phyloP scores from a whole-genome alignment of 64 coral and sea anemone species.

The Montipora foliosa region DNA sequence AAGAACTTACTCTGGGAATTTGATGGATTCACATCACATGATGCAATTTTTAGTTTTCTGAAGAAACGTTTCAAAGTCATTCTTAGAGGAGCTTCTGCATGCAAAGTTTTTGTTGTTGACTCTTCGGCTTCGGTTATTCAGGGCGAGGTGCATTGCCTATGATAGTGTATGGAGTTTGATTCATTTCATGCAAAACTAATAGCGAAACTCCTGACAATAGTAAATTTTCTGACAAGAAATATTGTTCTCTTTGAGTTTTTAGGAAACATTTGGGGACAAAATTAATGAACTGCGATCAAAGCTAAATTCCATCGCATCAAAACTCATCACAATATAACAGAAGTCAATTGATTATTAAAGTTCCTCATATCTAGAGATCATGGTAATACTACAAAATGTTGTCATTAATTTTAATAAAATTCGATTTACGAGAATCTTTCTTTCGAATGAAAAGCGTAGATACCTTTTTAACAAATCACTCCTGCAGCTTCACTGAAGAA shows the following conservation, averaged over 20 bases:
- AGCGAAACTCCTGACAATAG: not conserved
- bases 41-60: no score
- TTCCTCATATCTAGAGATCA: not conserved
- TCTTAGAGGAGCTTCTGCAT: no score
- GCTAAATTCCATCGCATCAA: not conserved
- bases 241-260: not conserved
- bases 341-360: not conserved
- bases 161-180: not conserved
- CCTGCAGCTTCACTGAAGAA: no score
- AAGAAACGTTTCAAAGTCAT: no score
- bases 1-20: no score
- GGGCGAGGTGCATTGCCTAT: not conserved
- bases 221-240: not conserved
- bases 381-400: not conserved
- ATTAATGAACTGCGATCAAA: no score
- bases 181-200: not conserved
- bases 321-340: not conserved
- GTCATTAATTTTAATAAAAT: not conserved
- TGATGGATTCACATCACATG: no score
- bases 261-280: no score
- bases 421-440: not conserved
- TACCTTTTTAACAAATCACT: not conserved
- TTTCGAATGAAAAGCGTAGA: no score
- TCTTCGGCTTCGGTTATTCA: no score
- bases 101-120: no score